Conservation (phyloP, 37 sponge, comb jelly and placozoan species). For the Mnemiopsis leidyi region DNA sequence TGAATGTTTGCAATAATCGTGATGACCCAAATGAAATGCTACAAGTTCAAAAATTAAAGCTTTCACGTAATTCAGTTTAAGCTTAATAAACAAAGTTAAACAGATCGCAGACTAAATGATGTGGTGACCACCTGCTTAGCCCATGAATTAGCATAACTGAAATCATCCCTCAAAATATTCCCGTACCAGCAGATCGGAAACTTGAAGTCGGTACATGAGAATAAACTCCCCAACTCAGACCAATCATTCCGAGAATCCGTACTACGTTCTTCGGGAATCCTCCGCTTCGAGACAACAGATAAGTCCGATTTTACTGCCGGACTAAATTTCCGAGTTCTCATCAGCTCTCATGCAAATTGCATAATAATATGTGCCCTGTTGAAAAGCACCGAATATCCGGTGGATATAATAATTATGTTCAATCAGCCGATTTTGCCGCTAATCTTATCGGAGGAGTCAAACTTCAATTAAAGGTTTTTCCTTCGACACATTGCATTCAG, state of each 20-base stretch:
- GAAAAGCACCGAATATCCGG: neutral
- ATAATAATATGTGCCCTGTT: neutral
- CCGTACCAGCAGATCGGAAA: neutral
- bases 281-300: no score
- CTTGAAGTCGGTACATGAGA: neutral
- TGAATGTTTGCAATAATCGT: no score
- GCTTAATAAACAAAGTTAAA: no score
- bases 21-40: no score
- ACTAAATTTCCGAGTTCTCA: no score
- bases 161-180: neutral
- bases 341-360: no score
- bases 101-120: no score
- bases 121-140: no score
- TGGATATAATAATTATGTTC: neutral
- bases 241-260: neutral
- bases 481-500: neutral
- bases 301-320: no score
- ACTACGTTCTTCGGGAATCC: neutral
- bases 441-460: neutral
- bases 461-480: neutral
- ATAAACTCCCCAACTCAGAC: neutral
- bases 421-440: neutral
- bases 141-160: neutral
- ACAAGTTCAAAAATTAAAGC: no score
- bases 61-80: no score